These are phyloP conservation scores for Aurelia sp. DNA, from an alignment of 30 jellyfish, hydroid and myxozoan species.

Conservation along the genomic window DNA sequence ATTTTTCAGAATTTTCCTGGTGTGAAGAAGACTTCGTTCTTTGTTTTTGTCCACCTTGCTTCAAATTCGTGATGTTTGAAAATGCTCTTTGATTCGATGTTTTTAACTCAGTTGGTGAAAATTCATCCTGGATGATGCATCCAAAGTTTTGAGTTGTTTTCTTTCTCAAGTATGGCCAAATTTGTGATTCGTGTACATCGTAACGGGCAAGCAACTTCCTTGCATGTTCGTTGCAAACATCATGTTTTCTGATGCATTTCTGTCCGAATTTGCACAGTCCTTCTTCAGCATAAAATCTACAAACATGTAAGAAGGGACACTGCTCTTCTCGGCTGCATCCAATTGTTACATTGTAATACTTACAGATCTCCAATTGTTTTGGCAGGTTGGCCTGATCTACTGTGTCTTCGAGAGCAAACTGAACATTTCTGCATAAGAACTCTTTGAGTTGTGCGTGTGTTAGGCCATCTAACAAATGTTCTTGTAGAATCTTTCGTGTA, in stretches of 20 bases:
- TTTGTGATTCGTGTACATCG: constrained; percentile 46
- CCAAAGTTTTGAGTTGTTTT: not conserved
- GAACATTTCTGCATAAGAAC: constrained; percentile 93
- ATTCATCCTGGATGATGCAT: not conserved
- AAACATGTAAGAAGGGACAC: constrained; percentile 92
- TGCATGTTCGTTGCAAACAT: constrained; percentile 64
- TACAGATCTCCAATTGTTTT: constrained; percentile 85
- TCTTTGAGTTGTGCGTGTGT: constrained; percentile 66
- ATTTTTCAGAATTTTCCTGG: not conserved
- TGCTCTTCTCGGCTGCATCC: constrained; percentile 90
- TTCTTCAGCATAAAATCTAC: constrained; percentile 88
- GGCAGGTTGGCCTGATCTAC: constrained; percentile 74
- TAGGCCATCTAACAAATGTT: constrained; percentile 67
- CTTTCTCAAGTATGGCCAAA: constrained; percentile 29
- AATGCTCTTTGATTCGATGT: not conserved
- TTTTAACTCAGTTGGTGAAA: not conserved
- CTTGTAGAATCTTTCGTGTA: constrained; percentile 58
- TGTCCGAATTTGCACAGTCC: constrained; percentile 92
- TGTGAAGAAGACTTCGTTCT: constrained; percentile 22
- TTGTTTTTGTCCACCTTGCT: not conserved
- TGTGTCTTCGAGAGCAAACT: constrained; percentile 77
- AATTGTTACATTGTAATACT: constrained; percentile 90
- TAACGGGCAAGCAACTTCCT: constrained; percentile 60
- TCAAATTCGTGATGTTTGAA: not conserved
- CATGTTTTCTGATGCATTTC: constrained; percentile 93